phyloP scores from a whole-genome alignment of 2,888 invertebrate genomes.

The Aelia acuminata region DNA sequence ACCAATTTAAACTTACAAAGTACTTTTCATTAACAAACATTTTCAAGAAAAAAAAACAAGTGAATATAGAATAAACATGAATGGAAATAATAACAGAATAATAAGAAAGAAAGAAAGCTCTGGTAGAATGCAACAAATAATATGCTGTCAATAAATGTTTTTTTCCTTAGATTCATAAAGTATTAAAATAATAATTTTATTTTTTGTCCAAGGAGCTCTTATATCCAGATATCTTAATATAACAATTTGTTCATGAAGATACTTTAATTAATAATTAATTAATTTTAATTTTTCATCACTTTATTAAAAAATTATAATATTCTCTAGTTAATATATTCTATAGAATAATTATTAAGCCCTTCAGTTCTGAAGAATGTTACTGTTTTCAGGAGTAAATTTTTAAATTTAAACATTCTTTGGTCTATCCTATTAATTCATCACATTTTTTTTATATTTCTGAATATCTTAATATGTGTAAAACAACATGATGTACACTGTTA shows the following conservation, averaged over 20 bases:
- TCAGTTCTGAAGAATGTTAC: background rate
- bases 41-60: background rate
- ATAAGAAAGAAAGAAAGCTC: no score
- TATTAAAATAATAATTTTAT: background rate
- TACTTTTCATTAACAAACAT: background rate
- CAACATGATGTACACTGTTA: background rate
- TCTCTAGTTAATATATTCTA: background rate
- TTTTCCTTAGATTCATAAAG: background rate
- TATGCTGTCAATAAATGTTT: background rate
- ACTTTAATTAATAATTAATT: background rate
- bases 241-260: background rate
- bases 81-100: no score
- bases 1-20: background rate
- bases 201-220: background rate
- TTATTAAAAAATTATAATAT: no score
- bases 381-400: background rate
- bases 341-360: background rate
- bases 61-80: background rate
- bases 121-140: no score
- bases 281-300: background rate
- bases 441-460: background rate
- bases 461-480: background rate
- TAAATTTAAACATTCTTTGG: slow-evolving; percentile 28
- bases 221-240: background rate
- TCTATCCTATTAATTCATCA: slow-evolving; percentile 11